Base-by-base conservation (phyloP, 35 echinoderm and acorn worm species). In the Chiridota heheva region DNA sequence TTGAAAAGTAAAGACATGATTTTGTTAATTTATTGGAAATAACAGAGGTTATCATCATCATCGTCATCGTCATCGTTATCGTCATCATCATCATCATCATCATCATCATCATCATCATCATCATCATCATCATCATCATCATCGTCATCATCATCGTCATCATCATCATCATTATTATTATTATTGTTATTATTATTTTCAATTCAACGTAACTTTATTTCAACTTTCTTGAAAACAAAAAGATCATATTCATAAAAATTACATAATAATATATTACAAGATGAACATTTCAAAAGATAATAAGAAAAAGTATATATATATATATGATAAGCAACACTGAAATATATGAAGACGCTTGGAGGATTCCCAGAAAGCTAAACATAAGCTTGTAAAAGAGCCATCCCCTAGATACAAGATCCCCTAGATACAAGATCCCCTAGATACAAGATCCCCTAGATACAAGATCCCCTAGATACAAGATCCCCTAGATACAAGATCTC, bases 101-200 rank as follows among this genome's bases (percentile, higher is more conserved):
- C 60, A 29, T 28, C 60, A 63, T 28, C 60, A 63, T 28, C 60
- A 63, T 28, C 60, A 63, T 28, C 60, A 63, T 28, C 60, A 63
- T 63, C 60, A 63, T 63, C 60, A 63, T 63, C 60, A 63, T 63
- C 60, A 63, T 63, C 60, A 63, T 63, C 60, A 63, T 63, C 60
- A 63, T 63, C 60, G 31, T 28, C 60, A 28, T 63, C 60, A 63
- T 63, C 60, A 28, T 63, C 47, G 47, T 51, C 47, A 51, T 51
- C 47, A 51, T 51, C n/a, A n/a, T 51, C 47, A 51, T 51, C 47
- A 51, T 51, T 51, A n/a, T n/a, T n/a, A n/a, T 51, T n/a, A 51
- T 51, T n/a, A 51, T 51, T n/a, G n/a, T n/a, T 51, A 51, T 51
- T n/a, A 51, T 51, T n/a, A 51, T 51, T n/a, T 12, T 51, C 47